A percentile compares a stretch with the other conserved stretches of the same genome.
Conservation (phyloP, 2,113 vertebrate genomes). For the Sarotherodon lohbergeri region DNA sequence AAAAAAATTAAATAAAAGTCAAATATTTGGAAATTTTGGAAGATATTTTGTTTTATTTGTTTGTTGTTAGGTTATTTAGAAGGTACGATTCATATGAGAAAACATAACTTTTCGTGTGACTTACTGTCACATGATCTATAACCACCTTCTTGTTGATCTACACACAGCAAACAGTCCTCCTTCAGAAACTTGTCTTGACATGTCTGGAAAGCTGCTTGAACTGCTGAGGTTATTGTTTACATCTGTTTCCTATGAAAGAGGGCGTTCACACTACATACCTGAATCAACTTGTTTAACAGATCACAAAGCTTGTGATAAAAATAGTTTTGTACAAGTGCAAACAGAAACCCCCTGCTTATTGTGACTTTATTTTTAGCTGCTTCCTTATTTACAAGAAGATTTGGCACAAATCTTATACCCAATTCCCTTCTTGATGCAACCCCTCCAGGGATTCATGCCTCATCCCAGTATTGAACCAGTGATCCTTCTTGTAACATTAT, state of each 20-base stretch:
- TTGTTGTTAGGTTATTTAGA: accelerated
- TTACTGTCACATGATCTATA: accelerated
- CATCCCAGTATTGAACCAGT: too few relatives aligned
- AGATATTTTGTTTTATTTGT: not conserved
- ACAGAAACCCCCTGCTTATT: not conserved
- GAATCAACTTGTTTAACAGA: not conserved
- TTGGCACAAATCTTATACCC: not conserved
- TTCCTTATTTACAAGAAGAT: not conserved
- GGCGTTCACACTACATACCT: not conserved
- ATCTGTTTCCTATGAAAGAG: not conserved
- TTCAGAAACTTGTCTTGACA: not conserved
- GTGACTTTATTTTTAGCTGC: not conserved
- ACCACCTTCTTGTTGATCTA: accelerated
- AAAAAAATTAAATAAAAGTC: not conserved
- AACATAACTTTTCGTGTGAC: accelerated
- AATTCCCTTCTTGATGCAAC: too few relatives aligned
- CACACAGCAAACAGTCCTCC: not conserved
- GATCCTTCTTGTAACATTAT: too few relatives aligned
- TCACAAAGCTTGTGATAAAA: accelerated
- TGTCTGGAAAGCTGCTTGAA: not conserved
- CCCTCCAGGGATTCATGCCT: too few relatives aligned
- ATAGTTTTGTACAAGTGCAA: not conserved
- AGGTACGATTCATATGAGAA: accelerated
- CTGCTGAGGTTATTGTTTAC: not conserved
- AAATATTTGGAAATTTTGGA: not conserved